Conservation (phyloP, 2,113 vertebrate species). For the Stegastes partitus region DNA sequence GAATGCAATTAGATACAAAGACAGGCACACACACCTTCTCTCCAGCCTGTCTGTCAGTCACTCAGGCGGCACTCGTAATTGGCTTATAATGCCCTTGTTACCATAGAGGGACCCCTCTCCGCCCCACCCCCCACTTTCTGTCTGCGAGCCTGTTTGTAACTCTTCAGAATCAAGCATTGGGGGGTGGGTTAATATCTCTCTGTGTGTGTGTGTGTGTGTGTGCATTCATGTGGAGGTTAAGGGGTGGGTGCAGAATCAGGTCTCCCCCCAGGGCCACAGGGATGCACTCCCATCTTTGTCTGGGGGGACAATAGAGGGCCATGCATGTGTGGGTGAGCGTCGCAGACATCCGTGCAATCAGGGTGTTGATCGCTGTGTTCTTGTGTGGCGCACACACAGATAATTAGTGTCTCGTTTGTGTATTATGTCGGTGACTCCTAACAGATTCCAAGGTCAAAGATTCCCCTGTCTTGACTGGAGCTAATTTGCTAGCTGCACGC, state of each 20-base stretch:
- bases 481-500: too few species aligned
- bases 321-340: slow-evolving; percentile 38
- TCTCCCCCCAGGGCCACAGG: slow-evolving; percentile 68
- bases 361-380: slow-evolving; percentile 26
- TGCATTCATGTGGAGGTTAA: slow-evolving; percentile 66
- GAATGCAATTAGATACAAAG: slow-evolving; percentile 68
- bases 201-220: slow-evolving; percentile 52
- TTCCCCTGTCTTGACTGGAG: neutral
- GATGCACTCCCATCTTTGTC: slow-evolving; percentile 75
- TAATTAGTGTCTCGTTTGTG: slow-evolving; percentile 68
- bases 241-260: slow-evolving; percentile 73
- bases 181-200: slow-evolving; percentile 68
- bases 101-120: slow-evolving; percentile 68
- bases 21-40: slow-evolving; percentile 56
- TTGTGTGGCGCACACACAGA: slow-evolving; percentile 25
- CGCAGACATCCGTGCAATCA: slow-evolving; percentile 19
- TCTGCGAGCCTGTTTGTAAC: slow-evolving; percentile 76
- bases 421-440: slow-evolving; percentile 51
- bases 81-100: slow-evolving; percentile 82
- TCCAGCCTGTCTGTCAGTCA: slow-evolving; percentile 77
- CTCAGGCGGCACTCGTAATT: slow-evolving; percentile 78
- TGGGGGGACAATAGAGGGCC: slow-evolving; percentile 63
- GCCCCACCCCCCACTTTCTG: slow-evolving; percentile 71
- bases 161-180: slow-evolving; percentile 71
- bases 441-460: slow-evolving; percentile 69